These are phyloP conservation scores for Pemphigus obesinymphae DNA, from an alignment of 1,140 invertebrate genomes.

Conservation along the genomic window DNA sequence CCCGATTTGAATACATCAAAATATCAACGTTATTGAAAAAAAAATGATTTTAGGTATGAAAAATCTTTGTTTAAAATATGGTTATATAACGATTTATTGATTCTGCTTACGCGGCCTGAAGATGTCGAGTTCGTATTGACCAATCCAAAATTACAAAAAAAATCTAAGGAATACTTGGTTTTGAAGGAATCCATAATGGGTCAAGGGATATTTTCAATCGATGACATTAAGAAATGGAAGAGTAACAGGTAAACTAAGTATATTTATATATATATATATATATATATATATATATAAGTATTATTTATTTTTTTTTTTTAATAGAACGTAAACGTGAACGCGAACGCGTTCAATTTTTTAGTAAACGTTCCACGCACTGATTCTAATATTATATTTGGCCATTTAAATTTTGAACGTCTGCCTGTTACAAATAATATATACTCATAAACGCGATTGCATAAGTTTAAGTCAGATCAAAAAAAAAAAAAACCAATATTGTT, in stretches of 20 bases:
- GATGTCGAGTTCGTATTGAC: constrained; percentile 18
- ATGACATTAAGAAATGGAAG: constrained; percentile 17
- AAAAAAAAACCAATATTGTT: too few relatives aligned
- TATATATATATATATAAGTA: not conserved
- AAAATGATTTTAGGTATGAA: constrained; percentile 11
- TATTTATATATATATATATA: too few relatives aligned
- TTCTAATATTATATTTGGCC: too few relatives aligned
- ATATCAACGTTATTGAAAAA: too few relatives aligned
- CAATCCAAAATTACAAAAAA: not conserved
- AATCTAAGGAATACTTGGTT: constrained; percentile 14
- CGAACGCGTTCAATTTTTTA: too few relatives aligned
- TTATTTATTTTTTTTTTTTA: too few relatives aligned
- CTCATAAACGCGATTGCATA: too few relatives aligned
- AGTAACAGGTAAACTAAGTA: constrained; percentile 16
- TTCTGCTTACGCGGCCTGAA: constrained; percentile 9
- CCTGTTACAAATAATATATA: too few relatives aligned
- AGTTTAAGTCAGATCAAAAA: too few relatives aligned
- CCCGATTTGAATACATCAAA: not conserved
- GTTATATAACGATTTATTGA: constrained; percentile 27
- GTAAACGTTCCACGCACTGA: too few relatives aligned
- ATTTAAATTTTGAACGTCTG: too few relatives aligned
- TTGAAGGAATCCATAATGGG: constrained; percentile 16
- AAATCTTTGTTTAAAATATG: constrained; percentile 15
- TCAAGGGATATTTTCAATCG: constrained; percentile 23
- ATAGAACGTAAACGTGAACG: too few relatives aligned